Evolutionary conservation across 1,140 invertebrate species (phyloP).

Genomic region (Acromyrmex heyeri): DNA sequence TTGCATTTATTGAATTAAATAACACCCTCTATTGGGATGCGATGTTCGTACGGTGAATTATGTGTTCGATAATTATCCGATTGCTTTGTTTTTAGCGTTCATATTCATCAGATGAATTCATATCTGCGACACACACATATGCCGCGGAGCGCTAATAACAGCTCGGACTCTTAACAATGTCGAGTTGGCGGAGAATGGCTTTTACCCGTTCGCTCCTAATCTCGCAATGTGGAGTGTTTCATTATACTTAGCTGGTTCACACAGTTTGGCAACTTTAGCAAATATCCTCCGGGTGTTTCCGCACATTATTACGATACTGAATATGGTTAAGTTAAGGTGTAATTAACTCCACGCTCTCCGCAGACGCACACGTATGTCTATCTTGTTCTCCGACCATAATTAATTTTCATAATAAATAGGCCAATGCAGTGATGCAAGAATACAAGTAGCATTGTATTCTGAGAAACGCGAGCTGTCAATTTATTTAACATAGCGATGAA

Average conservation of each 20-base stretch:
- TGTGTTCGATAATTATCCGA: conserved; percentile 45
- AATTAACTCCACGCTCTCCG: conserved; percentile 24
- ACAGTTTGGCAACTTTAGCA: conserved; percentile 33
- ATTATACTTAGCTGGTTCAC: conserved; percentile 46
- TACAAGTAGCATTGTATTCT: no score
- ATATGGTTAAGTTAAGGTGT: conserved; percentile 27
- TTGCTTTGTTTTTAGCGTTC: conserved; percentile 21
- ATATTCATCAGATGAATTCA: neutral
- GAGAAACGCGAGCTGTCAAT: conserved; percentile 1
- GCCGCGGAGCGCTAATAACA: conserved; percentile 30
- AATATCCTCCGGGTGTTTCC: conserved; percentile 61
- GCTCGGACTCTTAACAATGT: conserved; percentile 45
- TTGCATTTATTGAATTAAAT: no score
- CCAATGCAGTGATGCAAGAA: conserved; percentile 3
- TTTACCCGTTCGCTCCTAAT: conserved; percentile 48
- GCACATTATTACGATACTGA: conserved; percentile 45
- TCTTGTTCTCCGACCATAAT: conserved; percentile 12
- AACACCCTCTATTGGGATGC: neutral
- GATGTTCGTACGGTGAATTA: neutral
- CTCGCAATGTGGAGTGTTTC: conserved; percentile 45
- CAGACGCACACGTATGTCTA: neutral
- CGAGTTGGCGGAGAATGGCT: conserved; percentile 39
- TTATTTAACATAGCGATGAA: neutral
- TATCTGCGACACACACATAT: neutral
- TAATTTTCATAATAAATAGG: conserved; percentile 53